Base-by-base conservation (phyloP, 2,797 vertebrate species). In the Alosa sapidissima region DNA sequence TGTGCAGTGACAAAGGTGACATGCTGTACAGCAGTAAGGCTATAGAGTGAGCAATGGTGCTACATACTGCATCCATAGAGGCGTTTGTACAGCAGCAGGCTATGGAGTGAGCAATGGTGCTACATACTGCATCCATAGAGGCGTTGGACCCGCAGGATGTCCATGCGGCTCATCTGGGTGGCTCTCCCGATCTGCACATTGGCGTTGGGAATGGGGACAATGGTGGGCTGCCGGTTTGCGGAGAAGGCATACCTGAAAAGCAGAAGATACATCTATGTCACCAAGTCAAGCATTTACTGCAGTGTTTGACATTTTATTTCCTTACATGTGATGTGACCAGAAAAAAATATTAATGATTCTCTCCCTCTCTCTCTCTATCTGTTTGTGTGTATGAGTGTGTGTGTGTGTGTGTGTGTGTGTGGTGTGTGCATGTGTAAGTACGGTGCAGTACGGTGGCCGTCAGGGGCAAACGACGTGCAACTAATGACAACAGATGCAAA, bases 181-280 rank as follows among this genome's bases (percentile, higher is more conserved):
- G 84, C 89, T 0, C 33, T 87, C 62, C 93, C 93, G 9, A 94
- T 91, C 1, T 86, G 72, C 19, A 92, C 89, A 3, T 91, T 93
- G 19, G 88, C 7, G 81, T 94, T 84, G 48, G 93, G 93, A 82
- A 92, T 89, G 0, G 93, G 92, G 36, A 81, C 81, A 91, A 94
- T 93, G 6, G 93, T 94, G 84, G 93, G 92, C 72, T 84, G 45
- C 16, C 88, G 89, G 90, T 94, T 94, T 49, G 85, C 87, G 9
- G 93, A 93, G 90, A 94, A 94, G 13, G 93, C 93, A 2, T 91
- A 93, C 86, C 93, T 94, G 87, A 0, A 88, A 83, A 11, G 4
- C 10, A 41, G 1, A 41, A 21, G 7, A 2, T 1, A 10, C 9
- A 72, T 36, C 33, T 16, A 75, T 45, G 41, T 45, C 6, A 21